phyloP scores from a whole-genome alignment of 2,113 vertebrate species.

The Rhinoptilus africanus region DNA sequence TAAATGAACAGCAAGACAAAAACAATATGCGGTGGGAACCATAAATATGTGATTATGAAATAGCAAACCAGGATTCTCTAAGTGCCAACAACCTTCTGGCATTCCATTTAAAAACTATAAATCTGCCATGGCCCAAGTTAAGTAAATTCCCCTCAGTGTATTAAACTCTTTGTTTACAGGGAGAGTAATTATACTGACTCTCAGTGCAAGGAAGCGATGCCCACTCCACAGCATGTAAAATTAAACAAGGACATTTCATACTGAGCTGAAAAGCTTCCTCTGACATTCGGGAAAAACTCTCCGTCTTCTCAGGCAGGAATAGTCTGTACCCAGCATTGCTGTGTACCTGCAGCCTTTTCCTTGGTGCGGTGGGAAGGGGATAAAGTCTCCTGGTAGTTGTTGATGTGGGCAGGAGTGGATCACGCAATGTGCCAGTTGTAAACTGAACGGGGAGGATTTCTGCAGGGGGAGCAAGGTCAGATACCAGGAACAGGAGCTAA shows the following conservation, averaged over 20 bases:
- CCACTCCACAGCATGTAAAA: background rate
- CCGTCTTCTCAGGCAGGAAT: background rate
- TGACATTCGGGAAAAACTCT: background rate
- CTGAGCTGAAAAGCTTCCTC: background rate
- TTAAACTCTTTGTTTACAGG: conserved; percentile 49
- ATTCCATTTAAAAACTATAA: conserved; percentile 53
- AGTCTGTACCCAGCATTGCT: background rate
- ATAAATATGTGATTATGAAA: conserved; percentile 58
- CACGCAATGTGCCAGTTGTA: background rate
- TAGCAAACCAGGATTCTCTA: conserved; percentile 38
- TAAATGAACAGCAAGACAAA: conserved; percentile 18
- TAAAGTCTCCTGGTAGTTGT: background rate
- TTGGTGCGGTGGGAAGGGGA: background rate
- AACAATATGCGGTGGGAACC: conserved; percentile 39
- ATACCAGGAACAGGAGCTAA: background rate
- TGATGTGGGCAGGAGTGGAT: background rate
- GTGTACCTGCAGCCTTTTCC: background rate
- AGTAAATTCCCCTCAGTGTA: conserved; percentile 34
- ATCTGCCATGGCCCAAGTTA: conserved; percentile 33
- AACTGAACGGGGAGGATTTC: background rate
- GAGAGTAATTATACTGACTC: background rate
- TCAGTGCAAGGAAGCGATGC: background rate
- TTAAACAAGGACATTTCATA: background rate
- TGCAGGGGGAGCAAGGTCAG: background rate
- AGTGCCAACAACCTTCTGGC: conserved; percentile 51